phyloP scores from a whole-genome alignment of 2,113 vertebrate genomes.

The Thalassarche chlororhynchos region DNA sequence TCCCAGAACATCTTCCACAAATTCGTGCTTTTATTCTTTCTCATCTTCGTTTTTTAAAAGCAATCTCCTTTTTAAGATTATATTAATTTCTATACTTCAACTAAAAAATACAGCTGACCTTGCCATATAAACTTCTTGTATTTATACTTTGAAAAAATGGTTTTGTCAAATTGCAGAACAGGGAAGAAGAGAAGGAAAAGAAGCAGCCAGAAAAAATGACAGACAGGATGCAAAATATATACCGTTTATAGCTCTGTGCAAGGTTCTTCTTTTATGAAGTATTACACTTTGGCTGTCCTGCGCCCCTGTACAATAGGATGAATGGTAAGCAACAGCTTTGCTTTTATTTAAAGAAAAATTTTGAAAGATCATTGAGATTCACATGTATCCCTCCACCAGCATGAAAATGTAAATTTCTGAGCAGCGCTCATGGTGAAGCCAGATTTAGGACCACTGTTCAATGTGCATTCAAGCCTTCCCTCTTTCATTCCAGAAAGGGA shows the following conservation, averaged over 20 bases:
- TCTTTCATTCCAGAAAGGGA: constrained; percentile 5
- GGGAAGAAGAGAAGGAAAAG: neutral
- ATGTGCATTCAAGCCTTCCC: neutral
- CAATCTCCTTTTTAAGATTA: neutral
- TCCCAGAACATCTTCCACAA: neutral
- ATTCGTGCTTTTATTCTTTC: neutral
- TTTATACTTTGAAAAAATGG: neutral
- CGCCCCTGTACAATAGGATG: neutral
- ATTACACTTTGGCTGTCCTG: neutral
- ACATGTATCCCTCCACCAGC: neutral
- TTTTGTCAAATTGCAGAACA: neutral
- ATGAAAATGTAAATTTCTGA: constrained; percentile 15
- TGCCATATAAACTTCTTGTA: neutral
- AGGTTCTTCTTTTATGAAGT: neutral
- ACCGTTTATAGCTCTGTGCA: neutral
- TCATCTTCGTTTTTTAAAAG: neutral
- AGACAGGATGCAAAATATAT: neutral
- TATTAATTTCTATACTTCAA: neutral
- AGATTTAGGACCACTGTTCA: constrained; percentile 40
- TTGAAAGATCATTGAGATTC: constrained; percentile 23
- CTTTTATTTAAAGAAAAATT: constrained; percentile 12
- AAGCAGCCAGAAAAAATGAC: neutral
- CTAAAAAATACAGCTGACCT: neutral
- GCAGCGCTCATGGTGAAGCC: neutral
- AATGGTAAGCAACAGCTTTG: neutral